phyloP scores from a whole-genome alignment of 1,140 invertebrate species.

The Bombus pascuorum region DNA sequence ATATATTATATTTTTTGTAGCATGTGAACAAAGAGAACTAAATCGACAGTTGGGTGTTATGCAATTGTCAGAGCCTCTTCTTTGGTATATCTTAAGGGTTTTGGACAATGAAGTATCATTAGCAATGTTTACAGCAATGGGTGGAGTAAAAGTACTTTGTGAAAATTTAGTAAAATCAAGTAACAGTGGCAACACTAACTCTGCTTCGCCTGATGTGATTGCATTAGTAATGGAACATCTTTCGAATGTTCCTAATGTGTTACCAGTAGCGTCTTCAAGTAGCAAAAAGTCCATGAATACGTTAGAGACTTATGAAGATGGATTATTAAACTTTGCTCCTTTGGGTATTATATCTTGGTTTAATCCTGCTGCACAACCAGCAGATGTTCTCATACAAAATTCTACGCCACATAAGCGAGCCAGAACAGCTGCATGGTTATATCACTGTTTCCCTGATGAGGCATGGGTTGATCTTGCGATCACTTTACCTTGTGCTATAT shows the following conservation, averaged over 20 bases:
- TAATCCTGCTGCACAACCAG: constrained; percentile 93
- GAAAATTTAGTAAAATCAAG: constrained; percentile 84
- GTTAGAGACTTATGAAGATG: constrained; percentile 84
- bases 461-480: constrained; percentile 93
- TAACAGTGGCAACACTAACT: constrained; percentile 72
- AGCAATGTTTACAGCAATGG: constrained; percentile 85
- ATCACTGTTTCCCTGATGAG: constrained; percentile 96
- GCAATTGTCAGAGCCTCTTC: constrained; percentile 88
- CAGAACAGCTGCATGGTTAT: constrained; percentile 94
- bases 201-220: constrained; percentile 78
- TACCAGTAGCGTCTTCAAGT: constrained; percentile 80
- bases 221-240: constrained; percentile 87
- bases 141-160: constrained; percentile 85
- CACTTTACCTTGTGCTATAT: constrained; percentile 93
- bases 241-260: constrained; percentile 81
- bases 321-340: constrained; percentile 94
- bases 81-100: constrained; percentile 89
- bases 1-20: constrained; percentile 52
- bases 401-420: constrained; percentile 90
- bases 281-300: constrained; percentile 84
- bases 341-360: constrained; percentile 90
- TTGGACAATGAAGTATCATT: constrained; percentile 87
- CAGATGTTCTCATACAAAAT: constrained; percentile 90
- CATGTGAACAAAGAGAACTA: constrained; percentile 69
- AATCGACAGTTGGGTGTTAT: constrained; percentile 77